These are phyloP conservation scores for Pagetopsis macropterus DNA, from an alignment of 2,797 vertebrate genomes.

Conservation along the genomic window DNA sequence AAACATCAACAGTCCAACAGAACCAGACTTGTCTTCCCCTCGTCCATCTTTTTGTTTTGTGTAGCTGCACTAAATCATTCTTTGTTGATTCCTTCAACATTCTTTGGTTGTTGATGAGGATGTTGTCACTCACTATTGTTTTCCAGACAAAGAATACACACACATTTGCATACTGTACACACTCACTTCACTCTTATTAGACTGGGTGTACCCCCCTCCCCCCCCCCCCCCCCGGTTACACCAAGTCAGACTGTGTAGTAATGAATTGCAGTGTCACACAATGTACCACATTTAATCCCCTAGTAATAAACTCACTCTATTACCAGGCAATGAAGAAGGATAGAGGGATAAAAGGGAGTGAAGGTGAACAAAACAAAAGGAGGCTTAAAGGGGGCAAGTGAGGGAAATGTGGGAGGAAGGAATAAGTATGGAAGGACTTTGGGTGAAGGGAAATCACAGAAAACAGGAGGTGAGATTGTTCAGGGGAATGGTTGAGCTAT, in stretches of 20 bases:
- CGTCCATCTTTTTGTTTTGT: constrained; percentile 9
- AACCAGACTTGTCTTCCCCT: constrained; percentile 2
- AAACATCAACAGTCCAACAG: constrained; percentile 25
- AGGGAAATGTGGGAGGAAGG: not conserved
- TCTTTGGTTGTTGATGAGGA: constrained; percentile 22
- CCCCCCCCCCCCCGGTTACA: no score
- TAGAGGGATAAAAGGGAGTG: constrained; percentile 21
- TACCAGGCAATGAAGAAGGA: constrained; percentile 26
- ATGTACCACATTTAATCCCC: constrained; percentile 47
- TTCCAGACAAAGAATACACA: constrained; percentile 20
- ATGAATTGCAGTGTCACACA: constrained; percentile 32
- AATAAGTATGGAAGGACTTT: not conserved
- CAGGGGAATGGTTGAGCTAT: not conserved
- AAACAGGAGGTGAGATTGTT: not conserved
- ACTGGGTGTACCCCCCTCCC: constrained; percentile 9
- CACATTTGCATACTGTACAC: constrained; percentile 31
- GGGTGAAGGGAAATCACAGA: not conserved
- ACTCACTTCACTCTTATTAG: constrained; percentile 19
- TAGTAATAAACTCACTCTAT: constrained; percentile 39
- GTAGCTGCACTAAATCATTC: not conserved
- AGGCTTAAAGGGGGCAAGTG: not conserved
- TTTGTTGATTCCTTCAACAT: constrained; percentile 8
- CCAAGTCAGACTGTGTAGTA: constrained; percentile 9
- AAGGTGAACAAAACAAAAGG: constrained; percentile 29
- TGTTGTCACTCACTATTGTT: constrained; percentile 30